Evolutionary conservation across 2,888 invertebrate genomes (phyloP).

Genomic region (Rotaria sp.): DNA sequence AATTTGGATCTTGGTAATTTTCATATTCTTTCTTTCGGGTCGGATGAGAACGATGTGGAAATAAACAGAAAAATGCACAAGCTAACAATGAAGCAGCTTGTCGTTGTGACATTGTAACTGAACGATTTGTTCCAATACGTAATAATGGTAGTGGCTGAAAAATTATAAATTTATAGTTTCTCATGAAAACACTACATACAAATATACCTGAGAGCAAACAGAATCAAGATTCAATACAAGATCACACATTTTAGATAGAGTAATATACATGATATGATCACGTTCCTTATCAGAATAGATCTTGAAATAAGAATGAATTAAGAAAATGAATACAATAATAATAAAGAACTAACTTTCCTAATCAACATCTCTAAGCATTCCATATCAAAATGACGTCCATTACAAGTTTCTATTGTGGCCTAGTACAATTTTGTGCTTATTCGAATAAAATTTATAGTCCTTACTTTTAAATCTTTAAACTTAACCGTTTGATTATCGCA

Average conservation of each 20-base stretch:
- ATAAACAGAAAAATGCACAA: slow-evolving; percentile 90
- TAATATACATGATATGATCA: background rate
- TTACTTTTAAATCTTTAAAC: background rate
- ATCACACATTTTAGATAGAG: background rate
- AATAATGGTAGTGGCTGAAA: slow-evolving; percentile 1
- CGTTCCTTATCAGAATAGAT: background rate
- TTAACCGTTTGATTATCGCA: background rate
- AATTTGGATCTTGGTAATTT: background rate
- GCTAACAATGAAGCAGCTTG: slow-evolving; percentile 80
- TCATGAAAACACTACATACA: background rate
- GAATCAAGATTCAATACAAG: background rate
- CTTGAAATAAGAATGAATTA: background rate
- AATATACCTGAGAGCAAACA: background rate
- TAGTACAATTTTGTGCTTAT: background rate
- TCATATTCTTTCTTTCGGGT: slow-evolving; percentile 56
- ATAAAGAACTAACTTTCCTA: background rate
- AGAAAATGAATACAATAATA: too few relatives aligned
- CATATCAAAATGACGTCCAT: background rate
- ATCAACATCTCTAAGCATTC: background rate
- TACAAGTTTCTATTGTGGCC: background rate
- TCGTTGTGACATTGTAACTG: slow-evolving; percentile 60
- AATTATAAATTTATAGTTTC: background rate
- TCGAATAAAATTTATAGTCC: background rate
- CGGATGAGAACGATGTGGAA: slow-evolving; percentile 64
- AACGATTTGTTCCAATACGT: slow-evolving; percentile 47